Evolutionary conservation across 2,113 vertebrate genomes (phyloP).

Genomic region (Girardinichthys multiradiatus): DNA sequence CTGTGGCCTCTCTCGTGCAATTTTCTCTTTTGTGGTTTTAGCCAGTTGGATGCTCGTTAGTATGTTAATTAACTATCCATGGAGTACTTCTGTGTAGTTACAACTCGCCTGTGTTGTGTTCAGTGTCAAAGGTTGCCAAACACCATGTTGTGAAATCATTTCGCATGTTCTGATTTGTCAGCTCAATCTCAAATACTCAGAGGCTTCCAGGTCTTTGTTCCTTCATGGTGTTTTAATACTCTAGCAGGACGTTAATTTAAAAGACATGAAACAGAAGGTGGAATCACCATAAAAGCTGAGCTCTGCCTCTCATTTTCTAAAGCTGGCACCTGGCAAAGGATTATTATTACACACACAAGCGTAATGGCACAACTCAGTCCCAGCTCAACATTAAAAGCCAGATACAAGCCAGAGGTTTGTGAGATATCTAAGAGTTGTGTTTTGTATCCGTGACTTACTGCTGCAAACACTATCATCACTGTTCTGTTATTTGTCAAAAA

Average conservation of each 20-base stretch:
- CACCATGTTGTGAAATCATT: conserved; percentile 16
- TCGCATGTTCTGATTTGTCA: conserved; percentile 26
- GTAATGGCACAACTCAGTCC: neutral
- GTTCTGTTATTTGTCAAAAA: no score
- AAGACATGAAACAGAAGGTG: conserved; percentile 8
- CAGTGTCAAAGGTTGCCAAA: conserved; percentile 44
- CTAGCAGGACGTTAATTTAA: neutral
- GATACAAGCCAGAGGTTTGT: neutral
- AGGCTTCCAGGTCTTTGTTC: neutral
- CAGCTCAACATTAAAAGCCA: neutral
- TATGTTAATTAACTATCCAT: conserved; percentile 25
- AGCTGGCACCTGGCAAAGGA: neutral
- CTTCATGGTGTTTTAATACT: neutral
- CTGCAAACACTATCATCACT: no score
- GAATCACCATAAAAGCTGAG: neutral
- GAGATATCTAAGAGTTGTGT: neutral
- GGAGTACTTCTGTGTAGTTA: conserved; percentile 28
- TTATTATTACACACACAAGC: neutral
- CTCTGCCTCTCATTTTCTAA: conserved; percentile 6
- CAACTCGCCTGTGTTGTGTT: neutral
- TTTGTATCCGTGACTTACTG: conserved; percentile 2
- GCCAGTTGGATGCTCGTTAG: conserved; percentile 24
- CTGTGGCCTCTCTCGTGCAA: neutral
- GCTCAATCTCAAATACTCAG: neutral
- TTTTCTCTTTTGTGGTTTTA: conserved; percentile 16